Evolutionary conservation across 2,113 vertebrate genomes (phyloP).

Genomic region (Ceyx margarethae): DNA sequence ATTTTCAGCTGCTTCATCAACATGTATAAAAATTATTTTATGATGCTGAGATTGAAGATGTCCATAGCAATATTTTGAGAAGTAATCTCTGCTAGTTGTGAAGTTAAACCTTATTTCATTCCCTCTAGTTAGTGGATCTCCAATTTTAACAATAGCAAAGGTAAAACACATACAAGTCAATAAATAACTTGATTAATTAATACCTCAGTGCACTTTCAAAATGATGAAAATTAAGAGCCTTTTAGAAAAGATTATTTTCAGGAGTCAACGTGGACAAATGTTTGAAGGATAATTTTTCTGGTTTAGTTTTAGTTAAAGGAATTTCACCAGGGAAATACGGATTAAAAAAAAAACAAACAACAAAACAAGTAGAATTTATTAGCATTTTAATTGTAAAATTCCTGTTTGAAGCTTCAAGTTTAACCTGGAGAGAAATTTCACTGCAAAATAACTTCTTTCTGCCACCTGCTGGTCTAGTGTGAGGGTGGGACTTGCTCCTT

Average conservation of each 20-base stretch:
- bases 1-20: neutral
- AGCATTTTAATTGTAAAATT: neutral
- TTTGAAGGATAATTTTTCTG: neutral
- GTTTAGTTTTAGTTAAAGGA: neutral
- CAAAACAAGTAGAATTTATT: neutral
- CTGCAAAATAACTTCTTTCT: neutral
- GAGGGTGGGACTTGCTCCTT: fast-evolving
- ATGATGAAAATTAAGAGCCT: neutral
- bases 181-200: neutral
- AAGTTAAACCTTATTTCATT: neutral
- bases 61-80: neutral
- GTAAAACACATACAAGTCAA: neutral
- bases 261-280: neutral
- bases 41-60: neutral
- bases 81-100: neutral
- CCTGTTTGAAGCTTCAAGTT: neutral
- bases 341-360: neutral
- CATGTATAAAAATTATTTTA: neutral
- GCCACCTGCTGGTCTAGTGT: neutral
- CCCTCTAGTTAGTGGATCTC: neutral
- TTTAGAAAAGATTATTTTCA: neutral
- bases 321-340: neutral
- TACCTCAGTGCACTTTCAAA: neutral
- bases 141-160: neutral
- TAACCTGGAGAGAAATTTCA: neutral